Percentiles rank a stretch among this genome's conserved stretches.
phyloP scores from a whole-genome alignment of 2,888 invertebrate genomes.

The Arctia plantaginis region DNA sequence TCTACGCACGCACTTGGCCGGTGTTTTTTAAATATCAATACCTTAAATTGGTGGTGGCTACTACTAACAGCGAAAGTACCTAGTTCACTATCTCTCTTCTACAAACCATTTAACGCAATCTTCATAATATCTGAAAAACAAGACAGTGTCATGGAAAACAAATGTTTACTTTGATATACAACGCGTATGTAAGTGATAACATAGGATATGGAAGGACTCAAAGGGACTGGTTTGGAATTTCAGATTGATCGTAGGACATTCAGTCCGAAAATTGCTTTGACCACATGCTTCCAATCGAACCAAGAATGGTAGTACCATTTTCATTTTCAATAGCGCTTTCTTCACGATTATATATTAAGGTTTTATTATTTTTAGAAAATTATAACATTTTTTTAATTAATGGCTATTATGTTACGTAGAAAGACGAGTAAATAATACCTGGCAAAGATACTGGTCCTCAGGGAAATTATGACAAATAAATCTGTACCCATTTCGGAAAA shows the following conservation, averaged over 20 bases:
- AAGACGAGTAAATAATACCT: too few relatives aligned
- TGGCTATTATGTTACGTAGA: too few relatives aligned
- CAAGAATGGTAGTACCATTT: neutral
- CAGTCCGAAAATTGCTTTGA: conserved; percentile 16
- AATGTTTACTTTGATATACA: conserved; percentile 6
- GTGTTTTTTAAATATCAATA: too few relatives aligned
- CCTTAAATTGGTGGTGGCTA: too few relatives aligned
- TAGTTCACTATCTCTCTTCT: neutral
- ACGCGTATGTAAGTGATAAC: conserved; percentile 3
- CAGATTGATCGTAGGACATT: conserved; percentile 19
- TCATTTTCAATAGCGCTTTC: neutral
- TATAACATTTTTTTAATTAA: too few relatives aligned
- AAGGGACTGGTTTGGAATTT: conserved; percentile 17
- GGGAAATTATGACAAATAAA: too few relatives aligned
- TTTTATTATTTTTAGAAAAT: too few relatives aligned
- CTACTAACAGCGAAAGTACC: too few relatives aligned
- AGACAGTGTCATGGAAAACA: neutral
- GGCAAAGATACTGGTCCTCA: too few relatives aligned
- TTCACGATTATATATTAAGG: conserved; percentile 29
- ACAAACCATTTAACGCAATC: neutral
- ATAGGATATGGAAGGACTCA: conserved; percentile 6
- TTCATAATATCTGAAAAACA: neutral
- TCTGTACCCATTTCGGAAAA: too few relatives aligned
- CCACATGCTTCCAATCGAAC: conserved; percentile 1
- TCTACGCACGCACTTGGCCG: too few relatives aligned